Evolutionary conservation across 2,888 invertebrate genomes (phyloP).

Genomic region (Euplexia lucipara): DNA sequence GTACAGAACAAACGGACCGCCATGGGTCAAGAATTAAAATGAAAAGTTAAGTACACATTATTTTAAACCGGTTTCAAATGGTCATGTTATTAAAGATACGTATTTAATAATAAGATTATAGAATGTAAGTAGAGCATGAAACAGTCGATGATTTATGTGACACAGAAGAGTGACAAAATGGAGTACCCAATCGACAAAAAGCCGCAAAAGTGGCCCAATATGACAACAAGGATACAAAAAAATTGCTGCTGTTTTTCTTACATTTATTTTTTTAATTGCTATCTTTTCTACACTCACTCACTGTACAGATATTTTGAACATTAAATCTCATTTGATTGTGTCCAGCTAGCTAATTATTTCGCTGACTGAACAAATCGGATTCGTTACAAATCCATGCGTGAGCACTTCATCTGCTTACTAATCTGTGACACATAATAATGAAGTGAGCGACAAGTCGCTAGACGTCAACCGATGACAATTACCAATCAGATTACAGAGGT

Average conservation of each 20-base stretch:
- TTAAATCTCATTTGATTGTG: background rate
- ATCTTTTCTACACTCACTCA: background rate
- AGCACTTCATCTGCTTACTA: conserved; percentile 25
- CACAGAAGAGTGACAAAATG: conserved; percentile 16
- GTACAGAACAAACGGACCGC: conserved; percentile 41
- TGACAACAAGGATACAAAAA: background rate
- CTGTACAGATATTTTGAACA: background rate
- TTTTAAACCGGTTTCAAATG: conserved; percentile 68
- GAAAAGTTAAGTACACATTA: conserved; percentile 60
- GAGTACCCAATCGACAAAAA: conserved; percentile 17
- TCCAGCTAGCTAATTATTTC: conserved; percentile 2
- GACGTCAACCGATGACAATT: conserved; percentile 72
- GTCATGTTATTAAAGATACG: conserved; percentile 65
- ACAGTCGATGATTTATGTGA: conserved; percentile 53
- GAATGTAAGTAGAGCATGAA: conserved; percentile 73
- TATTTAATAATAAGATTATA: conserved; percentile 72
- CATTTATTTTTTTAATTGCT: background rate
- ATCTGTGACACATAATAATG: conserved; percentile 69
- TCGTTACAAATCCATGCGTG: background rate
- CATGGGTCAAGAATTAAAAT: conserved; percentile 50
- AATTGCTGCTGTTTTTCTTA: background rate
- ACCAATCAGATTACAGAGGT: conserved; percentile 71
- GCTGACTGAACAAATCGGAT: background rate
- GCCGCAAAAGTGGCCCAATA: background rate
- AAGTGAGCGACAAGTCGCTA: conserved; percentile 65